These are phyloP conservation scores for Neofelis nebulosa DNA, from an alignment of 2,113 vertebrate species.

Conservation along the genomic window DNA sequence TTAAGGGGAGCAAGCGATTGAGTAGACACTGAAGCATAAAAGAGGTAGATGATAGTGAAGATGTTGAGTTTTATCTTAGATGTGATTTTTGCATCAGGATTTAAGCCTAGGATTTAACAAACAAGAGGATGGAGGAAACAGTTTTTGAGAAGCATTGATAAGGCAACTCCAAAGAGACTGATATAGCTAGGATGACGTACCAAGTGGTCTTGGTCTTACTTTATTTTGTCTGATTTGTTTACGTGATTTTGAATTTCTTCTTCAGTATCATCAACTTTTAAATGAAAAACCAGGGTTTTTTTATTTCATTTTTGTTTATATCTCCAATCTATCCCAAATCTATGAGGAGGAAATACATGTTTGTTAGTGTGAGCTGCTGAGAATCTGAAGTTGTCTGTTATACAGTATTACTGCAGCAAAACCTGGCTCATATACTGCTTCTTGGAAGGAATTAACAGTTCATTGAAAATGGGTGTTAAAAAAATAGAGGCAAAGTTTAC, in stretches of 20 bases:
- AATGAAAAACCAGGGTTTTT: not conserved
- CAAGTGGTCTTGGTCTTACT: not conserved
- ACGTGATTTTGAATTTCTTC: not conserved
- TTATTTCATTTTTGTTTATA: not conserved
- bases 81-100: not conserved
- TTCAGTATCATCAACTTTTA: not conserved
- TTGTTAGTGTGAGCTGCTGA: not conserved
- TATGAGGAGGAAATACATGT: not conserved
- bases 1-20: not conserved
- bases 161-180: not conserved
- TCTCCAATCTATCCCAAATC: not conserved
- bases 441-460: not conserved
- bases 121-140: not conserved
- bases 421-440: not conserved
- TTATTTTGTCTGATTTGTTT: not conserved
- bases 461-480: not conserved
- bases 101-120: not conserved
- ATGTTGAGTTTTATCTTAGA: not conserved
- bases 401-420: not conserved
- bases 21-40: not conserved
- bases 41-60: not conserved
- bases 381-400: not conserved
- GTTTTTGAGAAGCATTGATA: not conserved
- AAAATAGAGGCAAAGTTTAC: not conserved
- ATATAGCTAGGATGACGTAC: not conserved